Evolutionary conservation across 1,140 invertebrate genomes (phyloP).

Genomic region (Drosophila arawakana): DNA sequence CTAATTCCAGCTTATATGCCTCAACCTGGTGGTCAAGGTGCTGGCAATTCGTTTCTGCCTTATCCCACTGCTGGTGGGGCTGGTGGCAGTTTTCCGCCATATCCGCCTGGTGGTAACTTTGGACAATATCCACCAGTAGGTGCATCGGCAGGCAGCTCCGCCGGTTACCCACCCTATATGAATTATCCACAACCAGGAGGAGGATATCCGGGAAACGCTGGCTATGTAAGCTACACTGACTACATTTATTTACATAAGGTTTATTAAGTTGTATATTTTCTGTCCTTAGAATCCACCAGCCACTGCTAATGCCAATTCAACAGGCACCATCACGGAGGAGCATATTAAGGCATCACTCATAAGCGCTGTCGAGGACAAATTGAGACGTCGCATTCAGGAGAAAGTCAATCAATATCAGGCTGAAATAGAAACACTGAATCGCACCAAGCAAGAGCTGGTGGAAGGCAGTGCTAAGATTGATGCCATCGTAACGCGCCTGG

Average conservation of each 20-base stretch:
- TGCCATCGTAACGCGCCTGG: conserved; percentile 91
- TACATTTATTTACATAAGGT: background rate
- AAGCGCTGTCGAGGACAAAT: conserved; percentile 97
- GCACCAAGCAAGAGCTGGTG: conserved; percentile 94
- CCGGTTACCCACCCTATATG: conserved; percentile 84
- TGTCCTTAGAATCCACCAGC: conserved; percentile 57
- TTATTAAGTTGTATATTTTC: background rate
- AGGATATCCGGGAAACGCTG: conserved; percentile 79
- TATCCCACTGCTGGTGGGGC: conserved; percentile 65
- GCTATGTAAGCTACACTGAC: conserved; percentile 60
- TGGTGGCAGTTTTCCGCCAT: conserved; percentile 70
- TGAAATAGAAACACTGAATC: conserved; percentile 95
- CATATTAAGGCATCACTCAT: conserved; percentile 97
- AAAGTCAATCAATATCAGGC: conserved; percentile 95
- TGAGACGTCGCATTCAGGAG: conserved; percentile 93
- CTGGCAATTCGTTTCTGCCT: conserved; percentile 60
- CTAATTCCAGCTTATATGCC: conserved; percentile 65
- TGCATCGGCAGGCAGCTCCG: conserved; percentile 35
- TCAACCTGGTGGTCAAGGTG: conserved; percentile 52
- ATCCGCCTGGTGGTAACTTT: conserved; percentile 69
- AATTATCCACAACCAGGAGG: conserved; percentile 84
- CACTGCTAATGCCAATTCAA: conserved; percentile 57
- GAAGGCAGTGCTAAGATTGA: conserved; percentile 94
- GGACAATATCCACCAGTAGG: conserved; percentile 63
- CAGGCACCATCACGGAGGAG: conserved; percentile 96